phyloP scores from a whole-genome alignment of 2,797 vertebrate species.

The Etheostoma perlongum region DNA sequence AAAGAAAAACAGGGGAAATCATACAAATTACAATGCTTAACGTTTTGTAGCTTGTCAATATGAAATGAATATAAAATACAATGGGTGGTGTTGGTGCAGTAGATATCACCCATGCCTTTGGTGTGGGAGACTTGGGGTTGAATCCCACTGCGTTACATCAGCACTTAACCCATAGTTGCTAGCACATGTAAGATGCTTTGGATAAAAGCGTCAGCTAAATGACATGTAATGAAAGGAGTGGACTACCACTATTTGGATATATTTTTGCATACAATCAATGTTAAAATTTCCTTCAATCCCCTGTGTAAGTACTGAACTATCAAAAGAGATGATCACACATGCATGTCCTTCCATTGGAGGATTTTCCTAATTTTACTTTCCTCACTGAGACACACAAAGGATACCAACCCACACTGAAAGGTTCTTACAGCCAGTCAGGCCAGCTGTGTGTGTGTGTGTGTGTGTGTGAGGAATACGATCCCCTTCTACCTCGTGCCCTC shows the following conservation, averaged over 20 bases:
- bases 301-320: neutral
- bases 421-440: conserved; percentile 23
- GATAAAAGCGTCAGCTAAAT: too few species aligned
- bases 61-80: too few species aligned
- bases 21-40: too few species aligned
- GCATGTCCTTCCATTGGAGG: conserved; percentile 12
- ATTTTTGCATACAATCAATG: neutral
- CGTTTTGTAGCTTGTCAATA: too few species aligned
- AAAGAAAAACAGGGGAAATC: too few species aligned
- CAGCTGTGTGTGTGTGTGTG: conserved; percentile 33
- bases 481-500: conserved; percentile 39
- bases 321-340: conserved; percentile 6
- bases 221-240: neutral
- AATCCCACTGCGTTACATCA: too few species aligned
- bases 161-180: too few species aligned
- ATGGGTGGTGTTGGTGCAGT: too few species aligned
- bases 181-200: too few species aligned
- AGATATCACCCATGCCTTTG: too few species aligned
- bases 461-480: conserved; percentile 37
- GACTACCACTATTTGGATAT: neutral
- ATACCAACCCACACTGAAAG: conserved; percentile 30
- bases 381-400: conserved; percentile 10
- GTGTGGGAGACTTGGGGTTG: too few species aligned
- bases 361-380: conserved; percentile 23
- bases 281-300: conserved; percentile 7